Conservation (phyloP, 2,797 vertebrate genomes). For the Tapirus indicus region DNA sequence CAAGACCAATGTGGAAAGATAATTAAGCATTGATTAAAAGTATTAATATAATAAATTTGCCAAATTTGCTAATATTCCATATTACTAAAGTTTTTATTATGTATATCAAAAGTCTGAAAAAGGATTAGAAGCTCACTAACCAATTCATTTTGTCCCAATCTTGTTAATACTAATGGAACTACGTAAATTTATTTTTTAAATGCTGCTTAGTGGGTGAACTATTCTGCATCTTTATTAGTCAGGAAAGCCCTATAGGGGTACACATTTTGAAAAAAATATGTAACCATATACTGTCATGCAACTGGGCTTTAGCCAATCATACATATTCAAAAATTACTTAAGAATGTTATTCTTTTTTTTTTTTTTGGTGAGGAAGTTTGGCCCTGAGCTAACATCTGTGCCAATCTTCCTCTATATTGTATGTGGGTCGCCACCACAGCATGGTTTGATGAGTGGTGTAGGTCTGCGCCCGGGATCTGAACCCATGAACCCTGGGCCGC, state of each 20-base stretch:
- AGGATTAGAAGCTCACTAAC: conserved; percentile 10
- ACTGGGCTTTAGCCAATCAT: not conserved
- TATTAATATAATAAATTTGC: conserved; percentile 24
- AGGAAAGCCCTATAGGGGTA: not conserved
- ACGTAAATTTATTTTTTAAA: conserved; percentile 24
- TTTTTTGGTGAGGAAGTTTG: too few species aligned
- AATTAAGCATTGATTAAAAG: conserved; percentile 44
- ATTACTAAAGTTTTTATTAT: conserved; percentile 24
- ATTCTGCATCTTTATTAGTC: not conserved
- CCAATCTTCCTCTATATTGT: too few species aligned
- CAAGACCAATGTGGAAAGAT: not conserved
- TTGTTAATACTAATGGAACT: not conserved
- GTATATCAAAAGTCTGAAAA: conserved; percentile 38
- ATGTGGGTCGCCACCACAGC: too few species aligned
- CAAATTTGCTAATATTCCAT: conserved; percentile 12
- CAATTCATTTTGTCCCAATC: not conserved
- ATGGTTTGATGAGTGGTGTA: too few species aligned
- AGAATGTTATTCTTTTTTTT: not conserved
- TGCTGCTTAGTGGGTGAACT: not conserved
- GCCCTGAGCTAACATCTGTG: too few species aligned
- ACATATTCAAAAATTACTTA: not conserved
- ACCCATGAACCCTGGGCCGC: too few species aligned
- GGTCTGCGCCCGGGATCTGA: too few species aligned
- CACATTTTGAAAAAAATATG: conserved; percentile 18
- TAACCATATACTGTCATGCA: not conserved